Percentiles rank a stretch among this genome's conserved stretches.
phyloP scores from a whole-genome alignment of 2,797 vertebrate genomes.

The Enteromius anoplus region DNA sequence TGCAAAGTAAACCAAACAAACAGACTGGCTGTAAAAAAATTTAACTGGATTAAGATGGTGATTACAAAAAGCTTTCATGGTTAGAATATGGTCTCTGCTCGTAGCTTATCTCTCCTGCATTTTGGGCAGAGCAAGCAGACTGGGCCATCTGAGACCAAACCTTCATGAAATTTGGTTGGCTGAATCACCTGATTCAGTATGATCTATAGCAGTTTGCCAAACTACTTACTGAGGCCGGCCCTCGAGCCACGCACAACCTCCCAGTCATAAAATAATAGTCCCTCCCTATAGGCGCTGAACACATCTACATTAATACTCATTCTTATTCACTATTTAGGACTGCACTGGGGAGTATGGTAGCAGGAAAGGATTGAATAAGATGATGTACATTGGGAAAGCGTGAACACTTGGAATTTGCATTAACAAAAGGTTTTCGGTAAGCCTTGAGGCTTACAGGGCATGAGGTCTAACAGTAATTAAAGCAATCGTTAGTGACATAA shows the following conservation, averaged over 20 bases:
- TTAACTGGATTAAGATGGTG: slow-evolving; percentile 42
- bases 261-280: slow-evolving; percentile 60
- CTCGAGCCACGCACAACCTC: slow-evolving; percentile 56
- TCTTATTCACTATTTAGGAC: slow-evolving; percentile 63
- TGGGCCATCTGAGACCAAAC: slow-evolving; percentile 21
- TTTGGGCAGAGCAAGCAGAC: neutral
- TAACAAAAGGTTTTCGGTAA: slow-evolving; percentile 31
- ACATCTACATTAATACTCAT: slow-evolving; percentile 64
- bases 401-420: slow-evolving; percentile 51
- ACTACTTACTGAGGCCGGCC: slow-evolving; percentile 61
- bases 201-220: slow-evolving; percentile 60
- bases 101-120: slow-evolving; percentile 41
- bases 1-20: slow-evolving; percentile 26
- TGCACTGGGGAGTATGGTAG: slow-evolving; percentile 45
- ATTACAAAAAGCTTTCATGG: slow-evolving; percentile 54
- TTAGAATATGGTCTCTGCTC: slow-evolving; percentile 41
- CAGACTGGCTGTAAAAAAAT: slow-evolving; percentile 44
- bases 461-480: slow-evolving; percentile 47
- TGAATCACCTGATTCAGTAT: slow-evolving; percentile 56
- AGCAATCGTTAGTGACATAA: slow-evolving; percentile 26
- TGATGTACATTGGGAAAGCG: neutral
- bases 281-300: slow-evolving; percentile 56
- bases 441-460: slow-evolving; percentile 46
- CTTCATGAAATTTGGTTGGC: slow-evolving; percentile 17
- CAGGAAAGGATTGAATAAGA: slow-evolving; percentile 27